A percentile compares a stretch with the other conserved stretches of the same genome.
These are phyloP conservation scores for Philypnodon macrostomus DNA, from an alignment of 2,797 vertebrate genomes.

Conservation along the genomic window DNA sequence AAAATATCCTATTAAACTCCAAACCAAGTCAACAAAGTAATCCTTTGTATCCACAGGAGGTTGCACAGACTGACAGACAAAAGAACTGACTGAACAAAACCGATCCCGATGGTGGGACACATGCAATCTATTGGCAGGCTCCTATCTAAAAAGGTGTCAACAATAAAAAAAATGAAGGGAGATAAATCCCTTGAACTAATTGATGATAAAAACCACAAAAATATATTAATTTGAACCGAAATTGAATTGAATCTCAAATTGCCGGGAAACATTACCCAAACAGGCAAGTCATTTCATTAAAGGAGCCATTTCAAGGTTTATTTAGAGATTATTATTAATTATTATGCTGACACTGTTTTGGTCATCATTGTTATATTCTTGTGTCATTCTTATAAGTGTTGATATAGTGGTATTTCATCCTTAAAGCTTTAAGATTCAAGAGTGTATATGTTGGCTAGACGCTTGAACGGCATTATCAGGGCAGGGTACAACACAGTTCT, in stretches of 20 bases:
- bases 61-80: conserved; percentile 53
- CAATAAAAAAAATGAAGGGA: conserved; percentile 23
- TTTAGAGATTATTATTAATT: no score
- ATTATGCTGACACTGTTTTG: no score
- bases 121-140: conserved; percentile 24
- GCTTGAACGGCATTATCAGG: conserved; percentile 33
- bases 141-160: conserved; percentile 29
- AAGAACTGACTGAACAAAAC: conserved; percentile 52
- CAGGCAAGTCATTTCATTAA: no score
- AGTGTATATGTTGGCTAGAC: conserved; percentile 4
- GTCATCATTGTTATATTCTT: no score
- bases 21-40: conserved; percentile 60
- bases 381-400: no score
- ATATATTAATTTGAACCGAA: not conserved
- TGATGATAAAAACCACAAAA: conserved; percentile 15
- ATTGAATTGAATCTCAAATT: no score
- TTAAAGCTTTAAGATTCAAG: no score
- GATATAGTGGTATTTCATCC: no score
- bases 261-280: no score
- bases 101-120: conserved; percentile 40
- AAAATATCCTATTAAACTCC: conserved; percentile 56
- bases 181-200: conserved; percentile 19
- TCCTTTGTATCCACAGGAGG: conserved; percentile 59
- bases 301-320: no score
- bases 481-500: conserved; percentile 42